Base-by-base conservation (phyloP, 2,113 vertebrate species). In the Atrichornis clamosus region DNA sequence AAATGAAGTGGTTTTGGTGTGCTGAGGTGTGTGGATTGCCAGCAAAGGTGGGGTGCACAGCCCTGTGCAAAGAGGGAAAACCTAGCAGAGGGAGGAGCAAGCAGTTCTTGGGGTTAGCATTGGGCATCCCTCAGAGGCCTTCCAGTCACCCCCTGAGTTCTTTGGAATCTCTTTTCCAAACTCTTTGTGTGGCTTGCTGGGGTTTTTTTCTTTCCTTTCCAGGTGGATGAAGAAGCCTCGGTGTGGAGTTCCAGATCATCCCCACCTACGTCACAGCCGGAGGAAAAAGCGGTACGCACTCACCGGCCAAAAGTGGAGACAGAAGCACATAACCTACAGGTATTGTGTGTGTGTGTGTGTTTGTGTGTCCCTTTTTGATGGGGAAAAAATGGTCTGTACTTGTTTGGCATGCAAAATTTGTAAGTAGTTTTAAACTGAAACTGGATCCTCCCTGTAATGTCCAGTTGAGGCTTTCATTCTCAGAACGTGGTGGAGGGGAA, bases 181-280 rank as follows among this genome's bases (percentile, higher is more conserved):
- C 35, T 42, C 44, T 50, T 77, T 44, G 30, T 49, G 27, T 64
- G 88, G 42, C 59, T 75, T 87, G 9, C 10, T 56, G 52, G 55
- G 33, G 55, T 88, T 65, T 44, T 18, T 47, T 8, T 30, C 63
- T 59, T 90, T 70, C 22, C 9, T 24, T 78, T 92, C 24, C 75
- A 99, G 99, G 96, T 99, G 99, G 99, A 99, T 99, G 99, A 98
- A 98, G 97, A 99, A 98, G 63, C 99, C 99, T 94, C 99, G 99
- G 23, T 99, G 99, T 80, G 99, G 99, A 30, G 99, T 99, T 85
- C 99, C 99, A 3, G 99, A 99, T 79, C 99, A 99, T 79, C 99
- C 99, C 39, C 98, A 99, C 96, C 96, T 98, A 90, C 99, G 98
- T 95, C 98, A 95, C 10, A 98, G 98, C 81, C 98, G 98, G 93